Evolutionary conservation across 2,113 vertebrate genomes (phyloP), one percentile per base, ranked within the genome.

Genomic region (Archocentrus centrarchus): DNA sequence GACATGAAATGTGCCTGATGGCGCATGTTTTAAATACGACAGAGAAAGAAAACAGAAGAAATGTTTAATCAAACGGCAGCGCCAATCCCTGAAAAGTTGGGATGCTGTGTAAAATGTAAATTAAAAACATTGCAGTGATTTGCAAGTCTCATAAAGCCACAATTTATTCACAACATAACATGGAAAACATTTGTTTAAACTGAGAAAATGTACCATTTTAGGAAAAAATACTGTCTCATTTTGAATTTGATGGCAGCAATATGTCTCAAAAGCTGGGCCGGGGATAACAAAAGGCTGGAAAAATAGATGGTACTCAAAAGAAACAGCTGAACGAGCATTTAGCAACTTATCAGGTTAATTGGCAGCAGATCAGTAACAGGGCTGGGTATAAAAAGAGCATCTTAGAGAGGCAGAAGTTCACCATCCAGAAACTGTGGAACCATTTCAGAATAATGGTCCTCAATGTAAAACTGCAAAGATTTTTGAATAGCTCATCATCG

Each of bases 201-300:
- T 20, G 17, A 41, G 17, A 7, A 68, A 1, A 47, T 47, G n/a
- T 17, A 11, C 27, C 41, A 68, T 22, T 68, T 0, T 68, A 22
- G 47, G 22, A 7, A 47, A 7, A 68, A 18, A 14, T 0, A 0
- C 47, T 22, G 1, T 8, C 2, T 2, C 2, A 0, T 68, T 47
- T 1, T 68, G 22, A 68, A 14, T 47, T 6, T 13, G 3, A 39
- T 41, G 27, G 22, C 41, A 18, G 41, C 14, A 1, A 68, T 35
- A 6, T 1, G 41, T 15, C 41, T 68, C 8, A 68, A 17, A 50
- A 17, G 47, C 47, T 17, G 47, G 47, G 6, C 6, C 2, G 6
- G 6, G 15, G 14, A 47, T 4, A 47, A 47, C 39, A 18, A 39
- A 68, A 9, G 8, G 14, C 14, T 47, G 64, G 64, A 68, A 68